Conservation (phyloP, 2,797 vertebrate genomes). For the Acanthornis magna region DNA sequence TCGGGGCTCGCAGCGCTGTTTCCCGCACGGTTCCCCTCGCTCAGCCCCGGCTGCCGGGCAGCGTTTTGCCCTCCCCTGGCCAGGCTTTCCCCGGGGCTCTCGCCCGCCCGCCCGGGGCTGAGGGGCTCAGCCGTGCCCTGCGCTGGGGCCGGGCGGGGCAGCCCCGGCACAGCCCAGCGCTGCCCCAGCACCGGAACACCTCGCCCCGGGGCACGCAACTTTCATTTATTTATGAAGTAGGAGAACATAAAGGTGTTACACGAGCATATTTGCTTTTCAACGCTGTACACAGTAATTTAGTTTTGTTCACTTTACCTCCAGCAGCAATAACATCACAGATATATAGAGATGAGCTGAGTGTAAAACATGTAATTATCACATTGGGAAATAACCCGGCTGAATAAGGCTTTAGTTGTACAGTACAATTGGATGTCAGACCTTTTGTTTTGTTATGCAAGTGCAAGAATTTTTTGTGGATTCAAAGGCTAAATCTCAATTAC, state of each 20-base stretch:
- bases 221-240: neutral
- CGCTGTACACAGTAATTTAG: neutral
- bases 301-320: neutral
- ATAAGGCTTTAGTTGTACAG: neutral
- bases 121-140: neutral
- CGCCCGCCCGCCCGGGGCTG: too few relatives aligned
- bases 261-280: neutral
- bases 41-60: neutral
- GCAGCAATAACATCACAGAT: neutral
- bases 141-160: neutral
- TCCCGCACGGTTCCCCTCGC: neutral
- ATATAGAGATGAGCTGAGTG: fast-evolving
- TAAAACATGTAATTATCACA: neutral
- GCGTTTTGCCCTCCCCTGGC: neutral
- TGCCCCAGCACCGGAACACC: fast-evolving
- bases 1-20: neutral
- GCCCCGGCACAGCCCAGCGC: fast-evolving
- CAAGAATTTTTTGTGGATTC: neutral
- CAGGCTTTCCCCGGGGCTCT: neutral
- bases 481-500: neutral
- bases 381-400: neutral
- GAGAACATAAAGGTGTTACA: neutral
- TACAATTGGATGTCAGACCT: neutral
- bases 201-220: fast-evolving
- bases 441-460: neutral